Percentiles rank a stretch among this genome's conserved stretches.
phyloP scores from a whole-genome alignment of 2,888 invertebrate genomes.

The Drosophila formosana region DNA sequence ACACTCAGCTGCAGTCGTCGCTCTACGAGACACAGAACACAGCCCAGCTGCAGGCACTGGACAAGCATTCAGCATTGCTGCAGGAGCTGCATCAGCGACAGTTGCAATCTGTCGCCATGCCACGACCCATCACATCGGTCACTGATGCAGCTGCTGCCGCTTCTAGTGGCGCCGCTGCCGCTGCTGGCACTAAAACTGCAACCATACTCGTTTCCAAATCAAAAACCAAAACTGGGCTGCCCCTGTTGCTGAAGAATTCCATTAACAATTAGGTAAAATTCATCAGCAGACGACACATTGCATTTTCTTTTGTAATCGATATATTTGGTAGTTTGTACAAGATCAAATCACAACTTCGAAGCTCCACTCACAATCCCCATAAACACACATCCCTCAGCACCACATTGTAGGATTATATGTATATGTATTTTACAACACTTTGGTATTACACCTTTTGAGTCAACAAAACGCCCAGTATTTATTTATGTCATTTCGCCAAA shows the following conservation, averaged over 20 bases:
- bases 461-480: constrained; percentile 52
- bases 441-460: constrained; percentile 37
- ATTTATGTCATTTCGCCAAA: constrained; percentile 30
- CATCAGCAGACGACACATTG: constrained; percentile 37
- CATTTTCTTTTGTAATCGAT: constrained; percentile 70
- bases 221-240: constrained; percentile 85
- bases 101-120: constrained; percentile 47
- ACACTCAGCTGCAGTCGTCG: constrained; percentile 85
- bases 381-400: not conserved
- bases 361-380: constrained; percentile 6
- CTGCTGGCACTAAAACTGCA: constrained; percentile 82
- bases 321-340: constrained; percentile 72
- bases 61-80: constrained; percentile 78
- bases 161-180: constrained; percentile 29
- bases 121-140: constrained; percentile 30
- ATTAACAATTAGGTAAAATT: constrained; percentile 82
- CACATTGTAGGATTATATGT: constrained; percentile 49
- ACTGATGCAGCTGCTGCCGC: constrained; percentile 43
- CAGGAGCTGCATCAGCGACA: constrained; percentile 78
- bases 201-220: constrained; percentile 85
- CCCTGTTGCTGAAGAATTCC: constrained; percentile 85
- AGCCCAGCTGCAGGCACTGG: constrained; percentile 75
- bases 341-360: constrained; percentile 6
- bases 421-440: constrained; percentile 44
- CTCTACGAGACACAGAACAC: constrained; percentile 80